Percentiles rank a stretch among this genome's conserved stretches.
phyloP scores from a whole-genome alignment of 30 jellyfish, hydroid and myxozoan genomes.

The Turritopsis rubra region DNA sequence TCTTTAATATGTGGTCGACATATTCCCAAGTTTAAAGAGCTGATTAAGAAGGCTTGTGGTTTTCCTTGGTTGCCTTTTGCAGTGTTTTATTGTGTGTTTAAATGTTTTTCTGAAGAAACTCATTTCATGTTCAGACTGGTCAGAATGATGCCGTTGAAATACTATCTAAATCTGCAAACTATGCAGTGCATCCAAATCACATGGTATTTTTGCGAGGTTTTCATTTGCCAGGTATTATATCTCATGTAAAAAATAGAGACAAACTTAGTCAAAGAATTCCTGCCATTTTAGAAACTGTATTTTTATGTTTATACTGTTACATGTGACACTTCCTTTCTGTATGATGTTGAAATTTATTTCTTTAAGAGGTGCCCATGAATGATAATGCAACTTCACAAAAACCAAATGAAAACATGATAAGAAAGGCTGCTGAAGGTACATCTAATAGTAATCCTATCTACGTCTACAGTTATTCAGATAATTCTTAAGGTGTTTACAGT shows the following conservation, averaged over 20 bases:
- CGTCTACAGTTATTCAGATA: no score
- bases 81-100: no score
- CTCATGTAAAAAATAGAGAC: background rate
- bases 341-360: no score
- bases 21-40: conserved; percentile 52
- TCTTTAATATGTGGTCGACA: conserved; percentile 51
- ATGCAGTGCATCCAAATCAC: conserved; percentile 49
- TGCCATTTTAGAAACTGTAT: no score
- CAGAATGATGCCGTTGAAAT: conserved; percentile 29
- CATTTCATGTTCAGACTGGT: background rate
- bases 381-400: background rate
- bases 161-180: conserved; percentile 21
- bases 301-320: no score
- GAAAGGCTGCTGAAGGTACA: background rate
- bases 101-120: no score
- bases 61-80: no score
- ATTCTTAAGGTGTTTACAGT: no score
- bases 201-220: conserved; percentile 61
- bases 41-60: conserved; percentile 41
- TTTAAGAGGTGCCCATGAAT: background rate
- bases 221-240: conserved; percentile 37
- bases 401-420: background rate
- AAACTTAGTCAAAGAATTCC: no score
- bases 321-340: no score
- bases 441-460: no score